phyloP scores from a whole-genome alignment of 2,113 vertebrate genomes.

The Brachionichthys hirsutus region DNA sequence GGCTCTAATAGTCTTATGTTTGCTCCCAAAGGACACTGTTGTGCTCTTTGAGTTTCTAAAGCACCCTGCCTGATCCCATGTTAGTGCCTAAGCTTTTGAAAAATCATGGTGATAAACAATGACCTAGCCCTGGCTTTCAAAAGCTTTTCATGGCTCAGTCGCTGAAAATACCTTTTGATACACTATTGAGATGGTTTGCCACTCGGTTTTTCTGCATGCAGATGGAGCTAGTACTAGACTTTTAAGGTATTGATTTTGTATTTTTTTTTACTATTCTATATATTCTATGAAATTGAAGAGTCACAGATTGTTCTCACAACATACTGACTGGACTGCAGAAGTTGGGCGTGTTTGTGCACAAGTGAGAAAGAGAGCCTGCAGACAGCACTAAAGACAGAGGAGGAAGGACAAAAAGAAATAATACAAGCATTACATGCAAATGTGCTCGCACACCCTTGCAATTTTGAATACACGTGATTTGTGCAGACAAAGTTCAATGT shows the following conservation, averaged over 20 bases:
- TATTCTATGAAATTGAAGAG: slow-evolving; percentile 5
- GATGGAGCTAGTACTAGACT: not conserved
- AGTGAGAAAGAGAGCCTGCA: slow-evolving; percentile 9
- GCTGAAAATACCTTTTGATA: slow-evolving; percentile 21
- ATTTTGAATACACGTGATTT: not conserved
- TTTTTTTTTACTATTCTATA: slow-evolving; percentile 5
- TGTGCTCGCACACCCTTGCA: not conserved
- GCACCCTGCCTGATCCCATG: slow-evolving; percentile 11
- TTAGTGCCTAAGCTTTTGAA: slow-evolving; percentile 32
- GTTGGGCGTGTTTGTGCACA: no score
- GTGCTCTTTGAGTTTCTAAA: slow-evolving; percentile 44
- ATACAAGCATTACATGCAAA: slow-evolving; percentile 18
- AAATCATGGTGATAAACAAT: slow-evolving; percentile 48
- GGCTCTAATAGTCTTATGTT: slow-evolving; percentile 53
- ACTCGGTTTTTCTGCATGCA: slow-evolving; percentile 2
- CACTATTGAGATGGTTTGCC: not conserved
- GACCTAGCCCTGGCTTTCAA: slow-evolving; percentile 22
- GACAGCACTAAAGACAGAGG: not conserved
- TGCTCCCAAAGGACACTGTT: slow-evolving; percentile 42
- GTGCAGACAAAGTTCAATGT: slow-evolving; percentile 19
- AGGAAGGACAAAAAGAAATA: slow-evolving; percentile 4
- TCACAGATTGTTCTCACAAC: not conserved
- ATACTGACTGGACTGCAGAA: no score
- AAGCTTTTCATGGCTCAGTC: slow-evolving; percentile 18
- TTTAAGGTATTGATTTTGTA: slow-evolving; percentile 3